Evolutionary conservation across 2,797 vertebrate species (phyloP).

Genomic region (Loriculus beryllinus): DNA sequence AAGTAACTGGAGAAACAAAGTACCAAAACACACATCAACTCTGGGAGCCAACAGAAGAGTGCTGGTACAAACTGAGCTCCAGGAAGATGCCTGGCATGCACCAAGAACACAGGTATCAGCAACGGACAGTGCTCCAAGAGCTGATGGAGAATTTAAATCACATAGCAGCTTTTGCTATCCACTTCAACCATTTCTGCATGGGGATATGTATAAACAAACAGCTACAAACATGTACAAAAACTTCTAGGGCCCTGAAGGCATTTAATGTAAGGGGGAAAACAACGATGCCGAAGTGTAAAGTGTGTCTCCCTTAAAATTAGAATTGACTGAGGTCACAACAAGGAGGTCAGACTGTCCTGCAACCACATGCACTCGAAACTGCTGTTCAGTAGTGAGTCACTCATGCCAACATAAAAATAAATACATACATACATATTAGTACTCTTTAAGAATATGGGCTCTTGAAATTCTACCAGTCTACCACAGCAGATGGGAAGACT

Average conservation of each 20-base stretch:
- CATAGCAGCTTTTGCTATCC: neutral
- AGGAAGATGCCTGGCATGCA: neutral
- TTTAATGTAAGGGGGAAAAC: neutral
- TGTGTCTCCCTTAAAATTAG: neutral
- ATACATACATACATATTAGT: neutral
- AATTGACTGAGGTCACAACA: neutral
- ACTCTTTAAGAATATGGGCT: neutral
- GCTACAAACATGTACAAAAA: neutral
- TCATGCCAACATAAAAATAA: conserved; percentile 36
- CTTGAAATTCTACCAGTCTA: conserved; percentile 45
- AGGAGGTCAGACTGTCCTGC: neutral
- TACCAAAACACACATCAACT: neutral
- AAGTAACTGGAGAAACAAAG: neutral
- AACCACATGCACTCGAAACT: neutral
- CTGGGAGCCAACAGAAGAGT: neutral
- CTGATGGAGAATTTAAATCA: neutral
- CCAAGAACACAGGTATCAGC: neutral
- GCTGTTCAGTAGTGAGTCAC: neutral
- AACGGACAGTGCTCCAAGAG: neutral
- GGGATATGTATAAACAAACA: neutral
- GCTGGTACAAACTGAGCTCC: neutral
- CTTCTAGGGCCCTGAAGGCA: neutral
- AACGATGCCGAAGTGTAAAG: neutral
- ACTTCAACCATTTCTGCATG: neutral
- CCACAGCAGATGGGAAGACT: conserved; percentile 48